Conservation (phyloP, 2,797 vertebrate species). For the Microctenopoma steveboyesi region DNA sequence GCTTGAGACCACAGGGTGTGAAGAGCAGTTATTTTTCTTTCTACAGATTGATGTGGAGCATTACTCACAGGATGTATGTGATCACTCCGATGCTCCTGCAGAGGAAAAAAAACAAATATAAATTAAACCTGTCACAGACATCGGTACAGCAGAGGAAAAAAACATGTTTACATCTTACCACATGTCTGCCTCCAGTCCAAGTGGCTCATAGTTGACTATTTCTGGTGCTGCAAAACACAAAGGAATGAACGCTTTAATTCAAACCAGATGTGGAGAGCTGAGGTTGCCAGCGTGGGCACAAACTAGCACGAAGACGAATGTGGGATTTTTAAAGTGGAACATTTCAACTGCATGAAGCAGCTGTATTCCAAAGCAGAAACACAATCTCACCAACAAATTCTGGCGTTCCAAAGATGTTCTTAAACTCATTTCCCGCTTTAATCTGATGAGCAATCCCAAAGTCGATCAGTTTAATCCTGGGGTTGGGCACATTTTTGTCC, state of each 20-base stretch:
- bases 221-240: conserved; percentile 88
- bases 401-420: conserved; percentile 97
- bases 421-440: conserved; percentile 96
- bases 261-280: conserved; percentile 61
- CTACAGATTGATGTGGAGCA: neutral
- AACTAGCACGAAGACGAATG: neutral
- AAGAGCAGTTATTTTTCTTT: conserved; percentile 1
- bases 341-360: neutral
- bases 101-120: conserved; percentile 42
- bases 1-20: conserved; percentile 10
- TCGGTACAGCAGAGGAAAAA: neutral
- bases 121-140: conserved; percentile 17
- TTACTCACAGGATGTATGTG: conserved; percentile 98
- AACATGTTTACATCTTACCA: conserved; percentile 86
- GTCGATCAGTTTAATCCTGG: conserved; percentile 97
- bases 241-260: conserved; percentile 56
- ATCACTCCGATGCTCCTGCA: conserved; percentile 97
- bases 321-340: conserved; percentile 7
- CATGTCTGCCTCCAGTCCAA: conserved; percentile 98
- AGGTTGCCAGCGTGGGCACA: conserved; percentile 13
- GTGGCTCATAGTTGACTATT: conserved; percentile 97
- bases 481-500: conserved; percentile 93
- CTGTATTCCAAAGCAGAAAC: neutral
- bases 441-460: conserved; percentile 98
- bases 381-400: conserved; percentile 93